Base-by-base conservation (phyloP, 2,888 invertebrate species). In the Crocallis elinguaria region DNA sequence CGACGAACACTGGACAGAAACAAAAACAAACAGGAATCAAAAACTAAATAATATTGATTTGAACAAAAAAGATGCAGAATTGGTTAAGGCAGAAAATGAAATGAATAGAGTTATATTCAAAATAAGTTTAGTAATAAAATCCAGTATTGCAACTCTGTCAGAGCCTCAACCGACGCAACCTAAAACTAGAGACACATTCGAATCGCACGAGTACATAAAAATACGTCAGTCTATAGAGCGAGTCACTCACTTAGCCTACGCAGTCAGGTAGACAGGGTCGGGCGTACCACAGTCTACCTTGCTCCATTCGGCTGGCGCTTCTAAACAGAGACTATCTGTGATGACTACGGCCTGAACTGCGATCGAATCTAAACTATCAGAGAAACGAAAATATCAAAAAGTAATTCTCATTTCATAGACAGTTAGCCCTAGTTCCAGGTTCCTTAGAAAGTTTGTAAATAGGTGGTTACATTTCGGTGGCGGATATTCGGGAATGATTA, bases 141-240 rank as follows among this genome's bases (percentile, higher is more conserved):
- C 23, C 19, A 42, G 16, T 35, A 30, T 42, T 12, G 12, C 43
- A 32, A 49, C 48, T 48, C 16, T 33, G 41, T 43, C 49, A 57
- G 16, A 37, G 5, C 23, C 13, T 41, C 37, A 51, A 51, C 62
- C 61, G 63, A 73, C 70, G 66, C 76, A n/a, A n/a, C 77, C 81
- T 73, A 76, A 7, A 77, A 67, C 82, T 83, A 82, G 71, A 82
- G 76, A 84, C 79, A 82, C 86, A 85, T 84, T 84, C 83, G 81
- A 83, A 82, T 82, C 85, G 85, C 83, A 86, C 84, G 81, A 86
- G 81, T 84, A 87, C 81, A 85, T 86, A 86, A 83, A 82, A 83
- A 84, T 85, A 63, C 50, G 86, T 88, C 88, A 88, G 88, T 89
- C 88, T 88, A 85, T 86, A 80, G 81, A 86, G 81, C 83, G 76